Evolutionary conservation across 2,113 vertebrate genomes (phyloP).

Genomic region (Heloderma charlesbogerti): DNA sequence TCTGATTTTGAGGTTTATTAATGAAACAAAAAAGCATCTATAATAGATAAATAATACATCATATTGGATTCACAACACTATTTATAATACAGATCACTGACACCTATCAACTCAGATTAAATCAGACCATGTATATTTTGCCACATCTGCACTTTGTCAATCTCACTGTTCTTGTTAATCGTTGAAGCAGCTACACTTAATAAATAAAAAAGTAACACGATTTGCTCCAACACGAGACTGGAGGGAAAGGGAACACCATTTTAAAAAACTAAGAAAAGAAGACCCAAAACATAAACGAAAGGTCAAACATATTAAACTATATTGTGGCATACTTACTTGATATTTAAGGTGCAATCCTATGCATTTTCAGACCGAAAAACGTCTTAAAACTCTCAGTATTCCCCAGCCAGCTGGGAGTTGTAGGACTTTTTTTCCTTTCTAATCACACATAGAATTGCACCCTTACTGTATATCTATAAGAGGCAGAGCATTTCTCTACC

Average conservation of each 20-base stretch:
- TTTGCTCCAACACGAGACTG: background rate
- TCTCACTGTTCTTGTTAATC: constrained; percentile 70
- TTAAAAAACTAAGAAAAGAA: constrained; percentile 13
- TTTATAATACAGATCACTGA: constrained; percentile 78
- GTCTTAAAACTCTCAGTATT: too few relatives aligned
- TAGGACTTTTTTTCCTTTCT: too few relatives aligned
- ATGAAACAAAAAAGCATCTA: constrained; percentile 79
- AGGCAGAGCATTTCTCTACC: background rate
- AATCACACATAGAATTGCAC: too few relatives aligned
- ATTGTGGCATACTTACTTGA: background rate
- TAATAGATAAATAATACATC: constrained; percentile 82
- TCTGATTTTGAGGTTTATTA: constrained; percentile 77
- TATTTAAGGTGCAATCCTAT: too few relatives aligned
- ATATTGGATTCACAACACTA: constrained; percentile 70
- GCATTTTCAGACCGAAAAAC: too few relatives aligned
- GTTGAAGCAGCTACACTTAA: constrained; percentile 45
- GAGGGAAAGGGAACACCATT: constrained; percentile 22
- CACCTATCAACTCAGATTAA: constrained; percentile 78
- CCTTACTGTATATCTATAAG: too few relatives aligned
- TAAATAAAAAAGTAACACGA: background rate
- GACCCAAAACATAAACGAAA: background rate
- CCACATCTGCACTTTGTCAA: constrained; percentile 75
- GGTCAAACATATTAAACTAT: background rate
- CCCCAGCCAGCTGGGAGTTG: too few relatives aligned
- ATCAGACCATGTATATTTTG: constrained; percentile 73